Percentiles rank a stretch among this genome's conserved stretches.
These are phyloP conservation scores for Hemiprocne comata DNA, from an alignment of 2,113 vertebrate genomes.

Conservation along the genomic window DNA sequence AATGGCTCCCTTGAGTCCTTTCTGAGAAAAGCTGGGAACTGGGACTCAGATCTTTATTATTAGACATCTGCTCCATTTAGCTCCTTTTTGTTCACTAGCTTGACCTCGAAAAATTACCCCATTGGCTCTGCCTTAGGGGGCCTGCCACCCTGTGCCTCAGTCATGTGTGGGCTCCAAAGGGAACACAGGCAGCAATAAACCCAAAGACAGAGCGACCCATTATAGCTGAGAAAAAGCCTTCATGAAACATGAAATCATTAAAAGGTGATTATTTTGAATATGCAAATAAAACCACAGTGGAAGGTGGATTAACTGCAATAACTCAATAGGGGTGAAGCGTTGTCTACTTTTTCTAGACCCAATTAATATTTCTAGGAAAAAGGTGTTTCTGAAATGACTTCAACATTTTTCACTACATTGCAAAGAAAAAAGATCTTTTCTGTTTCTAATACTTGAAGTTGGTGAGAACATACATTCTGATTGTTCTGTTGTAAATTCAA, in stretches of 20 bases:
- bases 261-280: background rate
- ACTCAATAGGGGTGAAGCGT: background rate
- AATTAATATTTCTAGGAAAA: background rate
- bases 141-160: background rate
- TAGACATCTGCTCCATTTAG: background rate
- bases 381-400: background rate
- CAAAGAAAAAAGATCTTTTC: background rate
- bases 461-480: background rate
- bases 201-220: background rate
- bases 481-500: background rate
- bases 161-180: background rate
- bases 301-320: background rate
- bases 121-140: background rate
- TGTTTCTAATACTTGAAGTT: background rate
- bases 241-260: background rate
- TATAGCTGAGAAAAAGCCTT: background rate
- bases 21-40: background rate
- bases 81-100: background rate
- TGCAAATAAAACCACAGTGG: background rate
- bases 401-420: background rate
- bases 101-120: conserved; percentile 8
- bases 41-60: background rate
- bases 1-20: background rate
- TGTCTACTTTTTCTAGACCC: background rate
- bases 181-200: background rate